phyloP scores from a whole-genome alignment of 35 echinoderm and acorn worm species.

The Lytechinus variegatus region DNA sequence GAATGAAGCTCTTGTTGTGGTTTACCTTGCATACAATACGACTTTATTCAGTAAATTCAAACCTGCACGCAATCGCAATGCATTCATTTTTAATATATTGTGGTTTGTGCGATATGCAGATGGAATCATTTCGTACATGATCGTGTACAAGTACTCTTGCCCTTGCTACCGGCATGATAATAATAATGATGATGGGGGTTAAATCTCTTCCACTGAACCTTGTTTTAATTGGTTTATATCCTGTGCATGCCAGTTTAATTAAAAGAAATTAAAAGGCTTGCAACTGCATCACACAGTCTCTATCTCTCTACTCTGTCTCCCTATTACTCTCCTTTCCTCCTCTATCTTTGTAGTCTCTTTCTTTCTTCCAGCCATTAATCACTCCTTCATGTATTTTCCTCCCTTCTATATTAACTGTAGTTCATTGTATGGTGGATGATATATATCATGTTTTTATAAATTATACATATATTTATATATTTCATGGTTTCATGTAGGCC shows the following conservation, averaged over 20 bases:
- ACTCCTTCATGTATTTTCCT: not conserved
- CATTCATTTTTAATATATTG: not conserved
- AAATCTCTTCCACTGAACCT: not conserved
- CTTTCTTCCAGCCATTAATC: no score
- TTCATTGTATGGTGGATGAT: no score
- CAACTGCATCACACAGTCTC: not conserved
- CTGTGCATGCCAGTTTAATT: not conserved
- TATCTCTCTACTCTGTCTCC: not conserved
- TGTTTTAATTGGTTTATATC: not conserved
- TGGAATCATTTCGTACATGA: not conserved
- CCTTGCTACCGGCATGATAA: not conserved
- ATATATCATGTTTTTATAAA: no score
- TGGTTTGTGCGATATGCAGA: not conserved
- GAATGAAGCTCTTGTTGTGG: not conserved
- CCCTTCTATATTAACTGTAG: no score
- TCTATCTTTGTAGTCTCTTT: no score
- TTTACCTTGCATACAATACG: not conserved
- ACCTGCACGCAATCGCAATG: not conserved
- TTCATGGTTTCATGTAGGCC: no score
- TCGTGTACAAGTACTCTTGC: not conserved
- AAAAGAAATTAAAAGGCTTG: slow-evolving; percentile 7
- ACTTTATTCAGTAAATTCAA: not conserved
- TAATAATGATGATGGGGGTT: no score
- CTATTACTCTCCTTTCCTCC: not conserved
- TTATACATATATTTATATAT: no score